Conservation (phyloP, 2,888 invertebrate species). For the Mythimna loreyi region DNA sequence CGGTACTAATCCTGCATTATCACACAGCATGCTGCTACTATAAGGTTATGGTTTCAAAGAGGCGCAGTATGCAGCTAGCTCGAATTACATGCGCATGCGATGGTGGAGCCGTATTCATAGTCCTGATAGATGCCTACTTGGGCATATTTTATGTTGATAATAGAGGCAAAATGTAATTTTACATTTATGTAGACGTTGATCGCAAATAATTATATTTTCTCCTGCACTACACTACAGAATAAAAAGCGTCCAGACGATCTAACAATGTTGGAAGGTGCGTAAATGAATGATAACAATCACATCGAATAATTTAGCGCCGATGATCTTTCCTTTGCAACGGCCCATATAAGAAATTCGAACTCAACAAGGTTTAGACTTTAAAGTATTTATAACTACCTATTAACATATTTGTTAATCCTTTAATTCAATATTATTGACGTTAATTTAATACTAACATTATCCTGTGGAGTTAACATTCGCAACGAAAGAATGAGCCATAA, state of each 20-base stretch:
- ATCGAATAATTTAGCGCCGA: too few relatives aligned
- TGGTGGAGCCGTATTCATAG: conserved; percentile 62
- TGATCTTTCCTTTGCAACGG: background rate
- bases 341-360: background rate
- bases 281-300: too few relatives aligned
- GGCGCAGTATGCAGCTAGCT: conserved; percentile 62
- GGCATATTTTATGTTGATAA: background rate
- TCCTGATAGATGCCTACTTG: background rate
- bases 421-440: conserved; percentile 11
- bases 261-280: too few relatives aligned
- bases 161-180: too few relatives aligned
- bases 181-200: too few relatives aligned
- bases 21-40: conserved; percentile 13
- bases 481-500: conserved; percentile 41
- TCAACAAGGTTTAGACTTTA: background rate
- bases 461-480: conserved; percentile 5
- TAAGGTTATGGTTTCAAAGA: conserved; percentile 58
- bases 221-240: too few relatives aligned
- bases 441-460: conserved; percentile 30
- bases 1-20: conserved; percentile 42
- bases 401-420: background rate
- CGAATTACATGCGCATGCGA: conserved; percentile 68
- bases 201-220: too few relatives aligned
- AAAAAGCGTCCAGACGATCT: too few relatives aligned
- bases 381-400: too few relatives aligned